phyloP scores from a whole-genome alignment of 2,113 vertebrate genomes.

The Gasterosteus nipponicus region DNA sequence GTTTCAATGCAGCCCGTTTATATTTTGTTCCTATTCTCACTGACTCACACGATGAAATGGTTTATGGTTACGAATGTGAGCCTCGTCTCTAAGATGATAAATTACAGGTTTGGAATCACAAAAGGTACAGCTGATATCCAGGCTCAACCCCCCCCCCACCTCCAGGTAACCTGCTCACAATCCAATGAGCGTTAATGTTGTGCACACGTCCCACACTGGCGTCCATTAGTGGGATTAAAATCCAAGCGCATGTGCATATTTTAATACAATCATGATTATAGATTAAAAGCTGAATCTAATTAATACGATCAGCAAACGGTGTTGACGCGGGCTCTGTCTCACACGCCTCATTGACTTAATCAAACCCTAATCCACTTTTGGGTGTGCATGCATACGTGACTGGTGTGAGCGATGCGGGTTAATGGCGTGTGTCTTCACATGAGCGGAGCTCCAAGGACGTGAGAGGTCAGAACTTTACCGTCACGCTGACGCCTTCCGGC shows the following conservation, averaged over 20 bases:
- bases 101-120: not conserved
- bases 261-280: slow-evolving; percentile 1
- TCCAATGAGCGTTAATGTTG: not conserved
- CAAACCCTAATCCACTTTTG: slow-evolving; percentile 23
- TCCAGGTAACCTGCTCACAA: not conserved
- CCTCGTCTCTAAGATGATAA: too few relatives aligned
- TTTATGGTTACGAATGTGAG: too few relatives aligned
- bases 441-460: not conserved
- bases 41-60: too few relatives aligned
- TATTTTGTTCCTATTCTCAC: too few relatives aligned
- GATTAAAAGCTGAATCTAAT: slow-evolving; percentile 19
- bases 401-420: slow-evolving; percentile 4
- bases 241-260: not conserved
- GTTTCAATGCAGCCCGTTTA: too few relatives aligned
- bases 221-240: slow-evolving; percentile 2
- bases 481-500: not conserved
- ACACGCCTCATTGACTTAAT: slow-evolving; percentile 31
- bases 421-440: not conserved
- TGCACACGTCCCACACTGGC: not conserved
- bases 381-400: slow-evolving; percentile 4
- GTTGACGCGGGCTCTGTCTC: slow-evolving; percentile 19
- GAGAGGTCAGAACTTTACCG: not conserved
- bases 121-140: too few relatives aligned
- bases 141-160: not conserved
- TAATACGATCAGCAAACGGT: slow-evolving; percentile 27